Evolutionary conservation across 2,113 vertebrate genomes (phyloP), one percentile per base, ranked within the genome.

Genomic region (Amblyornis subalaris): DNA sequence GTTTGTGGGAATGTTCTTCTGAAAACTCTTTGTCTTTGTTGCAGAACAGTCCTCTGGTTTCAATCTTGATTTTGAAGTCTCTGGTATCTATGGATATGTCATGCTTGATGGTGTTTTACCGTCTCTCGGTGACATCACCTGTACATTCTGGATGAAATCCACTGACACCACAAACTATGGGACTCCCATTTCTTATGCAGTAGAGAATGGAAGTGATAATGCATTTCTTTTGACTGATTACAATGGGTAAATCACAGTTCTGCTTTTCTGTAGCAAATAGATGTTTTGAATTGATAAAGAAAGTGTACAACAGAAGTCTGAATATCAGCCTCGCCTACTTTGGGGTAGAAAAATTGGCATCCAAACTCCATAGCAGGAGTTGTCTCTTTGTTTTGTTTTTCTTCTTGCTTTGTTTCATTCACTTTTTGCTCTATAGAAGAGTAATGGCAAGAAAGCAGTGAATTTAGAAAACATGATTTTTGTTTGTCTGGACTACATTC

Each of bases 31-130:
- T 88, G 31, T 97, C 40, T 96, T 93, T 77, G 31, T 93, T 96
- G 84, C 97, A 99, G 99, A 99, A 97, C 98, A 99, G 98, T 98
- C 99, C 69, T 97, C 98, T 33, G 97, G 98, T 74, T 99, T 99
- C 97, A 99, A 99, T 97, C 97, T 99, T 98, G 98, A 99, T 96
- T 99, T 99, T 96, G 99, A 99, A 95, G 99, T 99, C 81, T 99
- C 99, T 57, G 99, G 99, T 89, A 99, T 99, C 97, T 99, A 99
- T 62, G 98, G 98, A 44, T 99, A 99, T 0, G 98, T 99, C 65
- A 98, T 99, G 97, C 98, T 99, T 96, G 99, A 99, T n/a, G 98
- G 98, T 17, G 67, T 98, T 58, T 98, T 99, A 94, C 99, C 99
- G 1, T 89, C 98, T 6, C 98, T 99, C 78, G 98, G 93, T 38